These are phyloP conservation scores for Clepsis dumicolana DNA, from an alignment of 2,888 invertebrate species.

Conservation along the genomic window DNA sequence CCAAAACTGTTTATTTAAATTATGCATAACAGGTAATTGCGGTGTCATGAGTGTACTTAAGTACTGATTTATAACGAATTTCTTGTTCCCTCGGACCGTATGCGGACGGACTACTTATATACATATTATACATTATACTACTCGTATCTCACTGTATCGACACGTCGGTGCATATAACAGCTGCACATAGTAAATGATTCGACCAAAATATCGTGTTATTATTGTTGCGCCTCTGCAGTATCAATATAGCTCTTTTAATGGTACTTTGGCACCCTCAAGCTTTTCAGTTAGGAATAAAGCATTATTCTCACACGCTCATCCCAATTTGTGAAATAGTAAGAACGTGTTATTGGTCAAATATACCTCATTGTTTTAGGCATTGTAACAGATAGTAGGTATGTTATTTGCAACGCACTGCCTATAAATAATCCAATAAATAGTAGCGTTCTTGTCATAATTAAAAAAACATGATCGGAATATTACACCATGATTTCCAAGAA, in stretches of 20 bases:
- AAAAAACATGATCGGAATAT: background rate
- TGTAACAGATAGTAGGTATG: background rate
- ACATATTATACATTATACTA: too few relatives aligned
- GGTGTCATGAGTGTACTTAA: background rate
- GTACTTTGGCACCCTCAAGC: background rate
- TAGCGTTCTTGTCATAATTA: background rate
- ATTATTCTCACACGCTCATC: background rate
- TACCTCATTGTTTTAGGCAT: background rate
- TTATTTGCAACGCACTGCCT: background rate
- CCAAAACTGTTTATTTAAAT: constrained; percentile 49
- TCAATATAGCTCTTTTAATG: background rate
- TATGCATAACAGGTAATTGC: constrained; percentile 4
- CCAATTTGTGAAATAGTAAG: background rate
- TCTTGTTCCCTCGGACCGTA: too few relatives aligned
- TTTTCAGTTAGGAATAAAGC: background rate
- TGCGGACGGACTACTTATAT: too few relatives aligned
- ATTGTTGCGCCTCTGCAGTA: constrained; percentile 17
- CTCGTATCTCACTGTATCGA: background rate
- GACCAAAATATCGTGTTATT: background rate
- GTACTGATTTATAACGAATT: too few relatives aligned
- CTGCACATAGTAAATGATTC: background rate
- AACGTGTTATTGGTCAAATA: background rate
- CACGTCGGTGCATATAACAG: background rate
- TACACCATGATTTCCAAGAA: constrained; percentile 23
- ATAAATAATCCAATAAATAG: background rate